A percentile compares a stretch with the other conserved stretches of the same genome.
phyloP scores from a whole-genome alignment of 2,797 vertebrate species.

The Borostomias antarcticus region DNA sequence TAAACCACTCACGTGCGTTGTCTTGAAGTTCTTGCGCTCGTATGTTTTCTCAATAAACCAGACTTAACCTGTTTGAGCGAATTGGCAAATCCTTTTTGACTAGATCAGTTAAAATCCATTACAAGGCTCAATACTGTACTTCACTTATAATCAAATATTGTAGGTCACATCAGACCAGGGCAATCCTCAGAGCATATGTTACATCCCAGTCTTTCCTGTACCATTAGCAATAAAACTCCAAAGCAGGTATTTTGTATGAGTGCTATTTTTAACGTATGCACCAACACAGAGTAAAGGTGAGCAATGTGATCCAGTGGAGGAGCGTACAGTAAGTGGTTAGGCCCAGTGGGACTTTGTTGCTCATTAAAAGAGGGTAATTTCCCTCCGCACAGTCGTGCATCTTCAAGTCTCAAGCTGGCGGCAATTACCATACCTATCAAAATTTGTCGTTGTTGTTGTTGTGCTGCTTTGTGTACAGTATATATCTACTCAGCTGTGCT shows the following conservation, averaged over 20 bases:
- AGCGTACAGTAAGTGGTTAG: constrained; percentile 54
- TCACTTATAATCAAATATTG: too few relatives aligned
- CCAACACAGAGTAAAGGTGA: constrained; percentile 59
- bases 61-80: too few relatives aligned
- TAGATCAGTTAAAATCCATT: too few relatives aligned
- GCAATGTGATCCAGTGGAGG: constrained; percentile 46
- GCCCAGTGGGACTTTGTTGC: constrained; percentile 65
- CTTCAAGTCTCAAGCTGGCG: constrained; percentile 61
- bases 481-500: neutral
- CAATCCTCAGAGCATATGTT: constrained; percentile 10
- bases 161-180: neutral
- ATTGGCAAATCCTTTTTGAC: too few relatives aligned
- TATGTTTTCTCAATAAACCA: too few relatives aligned
- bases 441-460: neutral
- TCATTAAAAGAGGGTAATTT: constrained; percentile 75
- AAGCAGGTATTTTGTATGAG: constrained; percentile 44
- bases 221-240: constrained; percentile 3
- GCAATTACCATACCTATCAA: constrained; percentile 69
- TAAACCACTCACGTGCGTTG: too few relatives aligned
- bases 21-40: too few relatives aligned
- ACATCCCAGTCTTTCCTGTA: neutral
- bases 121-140: too few relatives aligned
- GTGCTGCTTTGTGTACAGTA: neutral
- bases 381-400: constrained; percentile 65
- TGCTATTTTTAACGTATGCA: constrained; percentile 44